phyloP scores from a whole-genome alignment of 1,140 invertebrate species.

The Campoletis sonorensis region DNA sequence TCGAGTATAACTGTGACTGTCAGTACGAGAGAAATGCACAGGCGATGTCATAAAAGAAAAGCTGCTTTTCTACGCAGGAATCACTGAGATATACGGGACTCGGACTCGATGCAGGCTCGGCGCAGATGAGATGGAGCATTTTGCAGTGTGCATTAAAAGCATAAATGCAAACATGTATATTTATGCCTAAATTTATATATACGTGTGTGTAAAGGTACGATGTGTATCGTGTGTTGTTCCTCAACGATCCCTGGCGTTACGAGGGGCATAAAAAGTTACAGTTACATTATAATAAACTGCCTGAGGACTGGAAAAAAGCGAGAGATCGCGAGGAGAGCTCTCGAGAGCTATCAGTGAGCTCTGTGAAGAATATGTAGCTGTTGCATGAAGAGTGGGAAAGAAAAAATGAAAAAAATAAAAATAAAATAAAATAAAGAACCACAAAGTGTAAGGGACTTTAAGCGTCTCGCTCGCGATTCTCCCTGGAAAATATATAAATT shows the following conservation, averaged over 20 bases:
- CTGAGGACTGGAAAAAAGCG: constrained; percentile 52
- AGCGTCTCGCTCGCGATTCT: constrained; percentile 27
- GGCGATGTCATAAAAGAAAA: constrained; percentile 41
- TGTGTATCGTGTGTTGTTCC: constrained; percentile 49
- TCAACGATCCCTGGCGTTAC: constrained; percentile 59
- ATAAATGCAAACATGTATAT: not conserved
- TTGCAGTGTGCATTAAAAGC: constrained; percentile 32
- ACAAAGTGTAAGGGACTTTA: constrained; percentile 16
- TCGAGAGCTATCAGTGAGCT: constrained; percentile 3
- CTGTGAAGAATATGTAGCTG: not conserved
- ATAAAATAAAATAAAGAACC: not conserved
- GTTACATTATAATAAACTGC: constrained; percentile 73
- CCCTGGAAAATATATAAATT: constrained; percentile 43
- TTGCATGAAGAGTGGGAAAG: constrained; percentile 50
- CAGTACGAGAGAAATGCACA: constrained; percentile 6
- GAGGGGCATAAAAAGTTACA: constrained; percentile 70
- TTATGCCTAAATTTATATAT: not conserved
- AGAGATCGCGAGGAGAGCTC: constrained; percentile 27
- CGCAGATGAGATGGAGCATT: constrained; percentile 42
- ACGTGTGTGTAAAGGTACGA: not conserved
- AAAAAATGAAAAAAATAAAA: not conserved
- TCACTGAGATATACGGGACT: constrained; percentile 53
- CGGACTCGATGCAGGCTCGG: constrained; percentile 49
- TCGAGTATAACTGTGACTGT: too few relatives aligned
- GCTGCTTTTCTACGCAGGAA: constrained; percentile 38